phyloP scores from a whole-genome alignment of 2,888 invertebrate species.

The Agrochola litura region DNA sequence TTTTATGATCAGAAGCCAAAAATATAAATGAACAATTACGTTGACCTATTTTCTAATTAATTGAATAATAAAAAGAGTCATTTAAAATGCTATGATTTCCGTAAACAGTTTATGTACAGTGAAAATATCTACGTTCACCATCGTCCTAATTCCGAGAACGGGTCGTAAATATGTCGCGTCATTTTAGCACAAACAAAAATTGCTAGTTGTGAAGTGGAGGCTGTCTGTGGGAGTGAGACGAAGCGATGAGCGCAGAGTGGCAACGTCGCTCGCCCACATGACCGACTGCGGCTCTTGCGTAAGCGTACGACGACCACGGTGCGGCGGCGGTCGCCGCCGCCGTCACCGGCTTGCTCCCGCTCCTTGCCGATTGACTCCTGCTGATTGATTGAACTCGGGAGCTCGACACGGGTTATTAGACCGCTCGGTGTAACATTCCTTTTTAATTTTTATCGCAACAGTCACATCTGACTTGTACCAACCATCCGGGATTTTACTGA shows the following conservation, averaged over 20 bases:
- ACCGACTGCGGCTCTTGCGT: constrained; percentile 88
- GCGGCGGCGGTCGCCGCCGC: constrained; percentile 70
- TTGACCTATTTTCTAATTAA: constrained; percentile 39
- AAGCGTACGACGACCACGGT: constrained; percentile 86
- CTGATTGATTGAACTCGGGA: constrained; percentile 73
- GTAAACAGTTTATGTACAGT: constrained; percentile 65
- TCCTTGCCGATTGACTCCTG: constrained; percentile 72
- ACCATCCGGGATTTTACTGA: background rate
- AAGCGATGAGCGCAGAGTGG: constrained; percentile 78
- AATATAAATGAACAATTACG: background rate
- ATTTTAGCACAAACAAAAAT: constrained; percentile 88
- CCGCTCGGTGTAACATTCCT: constrained; percentile 29
- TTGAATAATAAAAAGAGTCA: constrained; percentile 9
- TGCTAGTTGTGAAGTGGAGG: constrained; percentile 82
- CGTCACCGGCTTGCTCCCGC: constrained; percentile 71
- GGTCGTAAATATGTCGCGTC: constrained; percentile 86
- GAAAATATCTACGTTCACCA: constrained; percentile 73
- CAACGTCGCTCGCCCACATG: constrained; percentile 88
- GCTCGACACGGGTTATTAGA: constrained; percentile 61
- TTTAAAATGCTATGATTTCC: constrained; percentile 60
- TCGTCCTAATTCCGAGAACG: constrained; percentile 85
- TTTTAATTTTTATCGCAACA: constrained; percentile 24
- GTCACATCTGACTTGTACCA: background rate
- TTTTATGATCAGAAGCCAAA: constrained; percentile 1
- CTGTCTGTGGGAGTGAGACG: constrained; percentile 82